These are phyloP conservation scores for Antennarius striatus DNA, from an alignment of 2,113 vertebrate species.

Conservation along the genomic window DNA sequence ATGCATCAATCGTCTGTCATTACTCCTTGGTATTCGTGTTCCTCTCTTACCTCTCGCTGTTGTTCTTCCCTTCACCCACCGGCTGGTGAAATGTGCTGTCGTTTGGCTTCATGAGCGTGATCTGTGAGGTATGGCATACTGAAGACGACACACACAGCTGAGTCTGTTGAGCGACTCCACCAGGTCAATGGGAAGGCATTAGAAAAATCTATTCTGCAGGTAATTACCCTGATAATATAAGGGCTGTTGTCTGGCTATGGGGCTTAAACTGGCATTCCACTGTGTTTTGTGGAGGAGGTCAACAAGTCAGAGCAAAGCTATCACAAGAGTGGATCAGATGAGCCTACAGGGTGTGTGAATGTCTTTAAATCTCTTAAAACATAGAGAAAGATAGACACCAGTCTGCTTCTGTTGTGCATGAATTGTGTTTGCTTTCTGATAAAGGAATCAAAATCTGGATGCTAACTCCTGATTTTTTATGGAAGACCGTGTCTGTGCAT, in stretches of 20 bases:
- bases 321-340: conserved; percentile 17
- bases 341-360: conserved; percentile 10
- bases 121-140: conserved; percentile 44
- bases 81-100: no score
- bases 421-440: conserved; percentile 29
- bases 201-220: conserved; percentile 59
- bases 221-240: conserved; percentile 71
- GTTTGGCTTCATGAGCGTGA: conserved; percentile 14
- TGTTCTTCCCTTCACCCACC: no score
- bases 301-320: conserved; percentile 54
- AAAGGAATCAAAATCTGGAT: conserved; percentile 46
- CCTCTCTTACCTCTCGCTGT: background rate
- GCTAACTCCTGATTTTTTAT: conserved; percentile 43
- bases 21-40: no score
- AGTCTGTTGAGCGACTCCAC: conserved; percentile 35
- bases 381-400: conserved; percentile 1
- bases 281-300: conserved; percentile 49
- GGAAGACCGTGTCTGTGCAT: conserved; percentile 23
- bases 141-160: conserved; percentile 40
- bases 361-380: conserved; percentile 7
- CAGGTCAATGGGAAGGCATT: conserved; percentile 51
- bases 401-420: background rate
- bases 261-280: conserved; percentile 51
- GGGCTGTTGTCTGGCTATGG: conserved; percentile 61
- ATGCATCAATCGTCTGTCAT: conserved; percentile 19